A percentile compares a stretch with the other conserved stretches of the same genome.
Evolutionary conservation across 2,888 invertebrate species (phyloP).

Genomic region (Folsomia candida): DNA sequence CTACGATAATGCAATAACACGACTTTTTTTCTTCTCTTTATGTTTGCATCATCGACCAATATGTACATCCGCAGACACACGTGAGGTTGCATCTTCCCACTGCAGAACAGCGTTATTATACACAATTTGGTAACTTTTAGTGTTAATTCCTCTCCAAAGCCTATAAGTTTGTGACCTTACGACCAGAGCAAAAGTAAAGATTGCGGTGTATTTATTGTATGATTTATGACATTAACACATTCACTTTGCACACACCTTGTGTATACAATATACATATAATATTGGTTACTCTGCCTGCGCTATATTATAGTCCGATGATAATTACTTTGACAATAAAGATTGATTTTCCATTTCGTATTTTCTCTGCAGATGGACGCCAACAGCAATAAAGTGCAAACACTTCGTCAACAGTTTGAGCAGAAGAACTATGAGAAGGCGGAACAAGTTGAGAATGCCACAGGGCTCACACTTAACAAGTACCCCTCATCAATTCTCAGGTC

Average conservation of each 20-base stretch:
- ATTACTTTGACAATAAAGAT: not conserved
- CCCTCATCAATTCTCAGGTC: not conserved
- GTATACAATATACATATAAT: too few relatives aligned
- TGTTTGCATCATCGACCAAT: too few relatives aligned
- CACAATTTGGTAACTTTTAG: too few relatives aligned
- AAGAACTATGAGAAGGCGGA: constrained; percentile 33
- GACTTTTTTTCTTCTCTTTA: too few relatives aligned
- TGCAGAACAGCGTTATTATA: too few relatives aligned
- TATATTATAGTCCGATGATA: not conserved
- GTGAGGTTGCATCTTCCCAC: too few relatives aligned
- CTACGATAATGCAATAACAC: too few relatives aligned
- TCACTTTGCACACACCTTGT: not conserved
- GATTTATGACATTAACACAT: not conserved
- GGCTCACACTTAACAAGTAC: constrained; percentile 11
- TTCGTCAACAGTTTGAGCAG: constrained; percentile 48
- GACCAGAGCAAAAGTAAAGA: not conserved
- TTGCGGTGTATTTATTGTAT: not conserved
- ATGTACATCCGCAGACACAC: too few relatives aligned
- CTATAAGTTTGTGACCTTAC: not conserved
- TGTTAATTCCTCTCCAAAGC: too few relatives aligned
- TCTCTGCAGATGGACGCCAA: constrained; percentile 47
- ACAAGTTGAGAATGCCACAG: constrained; percentile 20
- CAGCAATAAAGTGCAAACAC: constrained; percentile 48
- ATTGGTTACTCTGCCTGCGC: too few relatives aligned
- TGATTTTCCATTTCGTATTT: constrained; percentile 12